Evolutionary conservation across 2,888 invertebrate genomes (phyloP), one percentile per base, ranked within the genome.

Genomic region (Drosophila putrida): DNA sequence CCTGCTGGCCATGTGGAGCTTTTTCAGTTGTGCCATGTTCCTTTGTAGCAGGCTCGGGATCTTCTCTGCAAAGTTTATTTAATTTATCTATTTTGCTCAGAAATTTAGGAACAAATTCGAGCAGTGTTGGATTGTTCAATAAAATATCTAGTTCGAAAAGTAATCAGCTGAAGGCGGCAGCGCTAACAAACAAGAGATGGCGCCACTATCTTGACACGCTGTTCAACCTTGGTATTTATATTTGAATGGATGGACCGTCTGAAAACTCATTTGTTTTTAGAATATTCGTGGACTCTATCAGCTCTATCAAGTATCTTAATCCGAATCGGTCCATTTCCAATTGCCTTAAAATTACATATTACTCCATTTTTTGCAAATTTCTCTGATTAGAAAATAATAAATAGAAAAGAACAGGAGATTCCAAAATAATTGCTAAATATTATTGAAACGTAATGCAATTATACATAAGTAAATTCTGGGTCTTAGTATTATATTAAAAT

Each of bases 1-100:
- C 80, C 93, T 93, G 89, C 93, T 93, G 61, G 93, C 94, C 90
- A 94, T 92, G 91, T 95, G 93, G 83, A 95, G 92, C 64, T 91
- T 87, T 54, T 91, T 92, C 6, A 88, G 59, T 35, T 84, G 78
- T 27, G 90, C 72, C 92, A 92, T 92, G 39, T 25, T 59, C 36
- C 13, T 31, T n/a, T 8, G 5, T 4, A n/a, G 43, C 39, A 35
- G 28, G 6, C 8, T 41, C 31, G 9, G n/a, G 4, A 8, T 11
- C n/a, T 38, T 25, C 11, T 11, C 15, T 28, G 11, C 39, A 47
- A 10, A 20, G 8, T 25, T 20, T 9, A 25, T 35, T 20, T 10
- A 25, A 27, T 25, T 20, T 13, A 43, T 35, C 28, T 11, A n/a
- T 39, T 54, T 46, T 35, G 15, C 6, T 6, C 11, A 9, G 25